A percentile compares a stretch with the other conserved stretches of the same genome.
Evolutionary conservation across 2,113 vertebrate genomes (phyloP).

Genomic region (Albula glossodonta): DNA sequence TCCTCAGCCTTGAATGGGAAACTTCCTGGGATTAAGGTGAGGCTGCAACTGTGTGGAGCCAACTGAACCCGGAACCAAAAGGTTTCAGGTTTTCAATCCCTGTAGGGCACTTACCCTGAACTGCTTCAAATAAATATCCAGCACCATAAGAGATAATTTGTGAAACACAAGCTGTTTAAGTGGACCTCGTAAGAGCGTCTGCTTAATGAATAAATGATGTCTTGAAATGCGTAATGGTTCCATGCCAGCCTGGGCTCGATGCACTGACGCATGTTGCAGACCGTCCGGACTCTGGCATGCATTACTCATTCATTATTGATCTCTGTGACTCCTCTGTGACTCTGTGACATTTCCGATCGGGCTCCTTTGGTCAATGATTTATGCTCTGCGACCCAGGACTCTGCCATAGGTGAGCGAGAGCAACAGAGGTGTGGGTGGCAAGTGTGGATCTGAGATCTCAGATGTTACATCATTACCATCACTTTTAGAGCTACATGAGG

Average conservation of each 20-base stretch:
- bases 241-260: neutral
- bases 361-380: neutral
- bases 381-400: neutral
- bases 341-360: neutral
- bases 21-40: neutral
- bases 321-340: neutral
- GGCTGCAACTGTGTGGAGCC: neutral
- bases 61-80: neutral
- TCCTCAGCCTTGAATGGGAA: neutral
- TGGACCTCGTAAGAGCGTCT: neutral
- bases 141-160: neutral
- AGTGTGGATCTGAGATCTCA: no score
- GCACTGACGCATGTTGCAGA: no score
- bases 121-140: neutral
- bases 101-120: neutral
- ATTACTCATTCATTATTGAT: conserved; percentile 18
- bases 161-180: neutral
- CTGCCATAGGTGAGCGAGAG: no score
- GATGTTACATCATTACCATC: no score
- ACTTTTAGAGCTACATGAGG: no score
- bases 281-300: neutral
- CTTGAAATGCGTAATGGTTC: neutral
- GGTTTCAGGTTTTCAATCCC: neutral
- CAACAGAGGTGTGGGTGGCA: no score
- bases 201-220: neutral